Conservation (phyloP, 2,888 invertebrate species). For the Metalampra italica region DNA sequence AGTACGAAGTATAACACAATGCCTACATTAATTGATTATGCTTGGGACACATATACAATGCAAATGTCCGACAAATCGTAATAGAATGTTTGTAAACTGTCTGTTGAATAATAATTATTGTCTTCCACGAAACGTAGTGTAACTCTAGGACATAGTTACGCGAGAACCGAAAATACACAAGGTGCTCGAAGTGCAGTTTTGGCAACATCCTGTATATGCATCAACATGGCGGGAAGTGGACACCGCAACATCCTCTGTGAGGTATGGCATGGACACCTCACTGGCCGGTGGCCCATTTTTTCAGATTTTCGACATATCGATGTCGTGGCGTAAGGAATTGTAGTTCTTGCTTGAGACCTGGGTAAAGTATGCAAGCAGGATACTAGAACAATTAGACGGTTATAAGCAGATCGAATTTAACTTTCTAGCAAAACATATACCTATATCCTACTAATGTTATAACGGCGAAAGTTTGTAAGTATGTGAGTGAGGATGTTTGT, state of each 20-base stretch:
- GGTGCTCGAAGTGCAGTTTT: slow-evolving; percentile 45
- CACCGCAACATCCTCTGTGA: slow-evolving; percentile 69
- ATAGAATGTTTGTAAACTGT: slow-evolving; percentile 29
- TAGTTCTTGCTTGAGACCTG: neutral
- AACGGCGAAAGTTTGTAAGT: no score
- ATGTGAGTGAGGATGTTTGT: no score
- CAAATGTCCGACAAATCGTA: slow-evolving; percentile 8
- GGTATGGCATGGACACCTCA: slow-evolving; percentile 9
- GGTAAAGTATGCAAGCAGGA: neutral
- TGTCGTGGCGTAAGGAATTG: neutral
- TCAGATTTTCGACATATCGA: neutral
- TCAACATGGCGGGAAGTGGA: slow-evolving; percentile 60
- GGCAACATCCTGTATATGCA: slow-evolving; percentile 69
- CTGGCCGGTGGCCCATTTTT: neutral
- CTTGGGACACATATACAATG: slow-evolving; percentile 13
- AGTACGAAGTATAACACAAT: neutral
- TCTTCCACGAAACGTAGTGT: slow-evolving; percentile 39
- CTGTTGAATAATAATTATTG: slow-evolving; percentile 43
- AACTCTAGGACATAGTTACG: slow-evolving; percentile 36
- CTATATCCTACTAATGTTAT: no score
- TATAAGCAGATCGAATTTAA: no score
- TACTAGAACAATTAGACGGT: no score
- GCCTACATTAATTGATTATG: slow-evolving; percentile 5
- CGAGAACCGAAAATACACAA: slow-evolving; percentile 37
- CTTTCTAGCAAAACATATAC: no score